Conservation (phyloP, 2,888 invertebrate genomes). For the Ennomos fuscantarius region DNA sequence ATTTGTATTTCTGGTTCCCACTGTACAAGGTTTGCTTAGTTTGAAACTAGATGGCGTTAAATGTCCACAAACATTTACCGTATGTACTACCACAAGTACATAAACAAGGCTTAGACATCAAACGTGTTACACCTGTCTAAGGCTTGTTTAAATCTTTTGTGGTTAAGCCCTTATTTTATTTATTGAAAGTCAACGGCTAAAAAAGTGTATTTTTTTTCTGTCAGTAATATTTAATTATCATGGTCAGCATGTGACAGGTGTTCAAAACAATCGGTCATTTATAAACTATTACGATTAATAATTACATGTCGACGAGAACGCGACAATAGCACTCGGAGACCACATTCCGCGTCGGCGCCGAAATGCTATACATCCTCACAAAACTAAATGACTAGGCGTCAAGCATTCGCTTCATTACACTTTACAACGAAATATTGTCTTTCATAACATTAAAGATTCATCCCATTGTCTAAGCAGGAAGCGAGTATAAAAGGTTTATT, state of each 20-base stretch:
- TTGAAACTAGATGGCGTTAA: no score
- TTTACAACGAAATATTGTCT: neutral
- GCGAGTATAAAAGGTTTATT: constrained; percentile 20
- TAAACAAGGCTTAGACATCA: no score
- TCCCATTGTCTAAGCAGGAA: constrained; percentile 12
- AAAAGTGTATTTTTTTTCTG: no score
- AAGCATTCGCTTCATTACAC: constrained; percentile 22
- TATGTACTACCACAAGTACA: no score
- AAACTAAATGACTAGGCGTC: constrained; percentile 36
- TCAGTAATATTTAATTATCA: no score
- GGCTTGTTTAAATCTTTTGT: no score
- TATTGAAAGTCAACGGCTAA: no score
- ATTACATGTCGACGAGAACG: constrained; percentile 9
- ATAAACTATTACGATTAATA: constrained; percentile 8
- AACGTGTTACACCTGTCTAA: no score
- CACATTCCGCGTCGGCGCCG: constrained; percentile 3
- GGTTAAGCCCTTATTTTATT: no score
- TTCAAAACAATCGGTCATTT: neutral
- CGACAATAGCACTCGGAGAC: constrained; percentile 7
- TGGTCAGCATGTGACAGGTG: neutral
- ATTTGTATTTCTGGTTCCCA: no score
- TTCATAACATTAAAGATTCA: neutral
- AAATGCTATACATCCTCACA: constrained; percentile 12
- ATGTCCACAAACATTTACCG: no score
- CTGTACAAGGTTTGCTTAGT: no score